phyloP scores from a whole-genome alignment of 2,888 invertebrate genomes.

The Eristalis intricaria region DNA sequence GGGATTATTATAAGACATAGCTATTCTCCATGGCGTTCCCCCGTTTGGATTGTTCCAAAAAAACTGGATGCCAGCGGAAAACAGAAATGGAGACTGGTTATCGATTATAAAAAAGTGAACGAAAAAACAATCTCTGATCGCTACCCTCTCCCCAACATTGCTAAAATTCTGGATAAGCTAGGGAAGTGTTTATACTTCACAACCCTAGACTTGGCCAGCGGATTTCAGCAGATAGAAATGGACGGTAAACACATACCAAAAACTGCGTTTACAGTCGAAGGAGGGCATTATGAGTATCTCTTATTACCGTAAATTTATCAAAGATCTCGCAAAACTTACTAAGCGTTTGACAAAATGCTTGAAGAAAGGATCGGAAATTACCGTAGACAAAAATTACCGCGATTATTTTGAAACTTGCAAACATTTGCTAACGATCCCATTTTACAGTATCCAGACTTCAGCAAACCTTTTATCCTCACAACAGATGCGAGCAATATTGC shows the following conservation, averaged over 20 bases:
- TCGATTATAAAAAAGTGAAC: slow-evolving; percentile 20
- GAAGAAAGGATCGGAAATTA: background rate
- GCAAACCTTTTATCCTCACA: background rate
- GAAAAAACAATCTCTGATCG: slow-evolving; percentile 8
- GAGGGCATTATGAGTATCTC: background rate
- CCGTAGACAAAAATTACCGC: background rate
- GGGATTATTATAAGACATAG: too few relatives aligned
- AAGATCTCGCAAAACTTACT: background rate
- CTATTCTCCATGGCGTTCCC: slow-evolving; percentile 10
- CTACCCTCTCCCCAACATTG: background rate
- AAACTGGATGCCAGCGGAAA: too few relatives aligned
- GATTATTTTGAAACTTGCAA: background rate
- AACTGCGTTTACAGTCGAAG: background rate
- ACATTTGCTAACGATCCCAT: too few relatives aligned
- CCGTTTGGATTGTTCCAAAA: too few relatives aligned
- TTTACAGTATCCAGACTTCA: background rate
- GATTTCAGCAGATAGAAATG: background rate
- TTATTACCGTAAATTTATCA: slow-evolving; percentile 19
- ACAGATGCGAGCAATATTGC: background rate
- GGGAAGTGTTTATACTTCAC: background rate
- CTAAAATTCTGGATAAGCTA: background rate
- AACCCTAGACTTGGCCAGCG: background rate
- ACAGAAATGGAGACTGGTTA: too few relatives aligned
- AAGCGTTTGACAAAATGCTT: background rate
- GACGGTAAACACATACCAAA: background rate